Base-by-base conservation (phyloP, 2,113 vertebrate genomes). In the Pygoscelis adeliae region DNA sequence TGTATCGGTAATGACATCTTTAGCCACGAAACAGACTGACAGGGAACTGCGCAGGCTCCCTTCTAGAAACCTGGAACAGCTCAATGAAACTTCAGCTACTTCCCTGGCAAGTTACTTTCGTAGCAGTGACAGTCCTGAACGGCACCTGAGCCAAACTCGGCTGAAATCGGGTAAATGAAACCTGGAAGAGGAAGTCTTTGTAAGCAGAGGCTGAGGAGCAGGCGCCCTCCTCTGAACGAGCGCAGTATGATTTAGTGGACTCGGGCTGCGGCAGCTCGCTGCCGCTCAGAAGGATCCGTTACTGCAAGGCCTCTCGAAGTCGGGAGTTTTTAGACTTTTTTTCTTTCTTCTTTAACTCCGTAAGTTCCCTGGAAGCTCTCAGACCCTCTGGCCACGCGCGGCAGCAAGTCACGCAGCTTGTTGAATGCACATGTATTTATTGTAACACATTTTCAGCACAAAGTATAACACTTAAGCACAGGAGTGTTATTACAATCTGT, bases 341-440 rank as follows among this genome's bases (percentile, higher is more conserved):
- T 8, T 6, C 9, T 4, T 44, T 15, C 62, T 71, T 25, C 32
- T 7, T 62, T 49, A 30, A 11, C 25, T 32, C 11, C 26, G 4
- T 18, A 2, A 15, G 11, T 25, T n/a, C 65, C 23, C 19, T 8
- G 20, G 63, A 29, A 76, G 42, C 59, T 15, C 14, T 32, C 32
- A 19, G 58, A 6, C 55, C 69, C 61, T 25, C 46, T 25, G 21
- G 16, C 2, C 67, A 11, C 20, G 2, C 67, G 17, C 1, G 63
- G 52, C 79, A 30, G 9, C 61, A 32, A 26, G 11, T 12, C 6
- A 15, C 1, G 34, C 76, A n/a, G 10, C 1, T 4, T 4, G 59
- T 86, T 95, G 84, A 67, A 89, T 19, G 73, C 81, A 72, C 67
- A 46, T 19, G 79, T 34, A 63, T 98, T 98, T 98, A 98, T 98